These are phyloP conservation scores for Glomeris marginata DNA, from an alignment of 2,888 invertebrate genomes.

Conservation along the genomic window DNA sequence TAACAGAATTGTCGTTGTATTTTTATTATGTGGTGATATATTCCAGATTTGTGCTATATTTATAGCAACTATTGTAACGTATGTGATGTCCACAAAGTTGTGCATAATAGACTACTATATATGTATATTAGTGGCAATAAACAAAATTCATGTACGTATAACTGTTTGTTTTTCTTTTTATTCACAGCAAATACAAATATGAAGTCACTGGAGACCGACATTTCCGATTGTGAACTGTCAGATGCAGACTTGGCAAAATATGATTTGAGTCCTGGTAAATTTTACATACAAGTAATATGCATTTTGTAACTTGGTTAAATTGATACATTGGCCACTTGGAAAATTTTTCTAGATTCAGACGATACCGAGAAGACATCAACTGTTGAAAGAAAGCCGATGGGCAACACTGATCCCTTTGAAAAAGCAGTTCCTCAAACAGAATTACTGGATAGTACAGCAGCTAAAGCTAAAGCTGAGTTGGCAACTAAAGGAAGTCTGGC, in stretches of 20 bases:
- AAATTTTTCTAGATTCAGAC: constrained; percentile 25
- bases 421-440: constrained; percentile 74
- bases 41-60: neutral
- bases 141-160: too few relatives aligned
- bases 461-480: constrained; percentile 69
- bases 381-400: constrained; percentile 44
- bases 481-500: constrained; percentile 55
- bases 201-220: constrained; percentile 47
- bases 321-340: neutral
- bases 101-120: too few relatives aligned
- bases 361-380: constrained; percentile 56
- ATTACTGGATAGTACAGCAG: constrained; percentile 72
- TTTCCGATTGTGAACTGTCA: constrained; percentile 73
- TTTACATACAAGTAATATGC: neutral
- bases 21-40: constrained; percentile 1
- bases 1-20: neutral
- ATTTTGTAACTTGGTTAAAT: neutral
- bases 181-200: constrained; percentile 7
- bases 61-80: too few relatives aligned
- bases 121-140: too few relatives aligned
- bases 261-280: constrained; percentile 18
- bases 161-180: constrained; percentile 8
- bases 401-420: constrained; percentile 52
- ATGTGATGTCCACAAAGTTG: too few relatives aligned
- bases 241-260: constrained; percentile 52